Evolutionary conservation across 1,140 invertebrate genomes (phyloP).

Genomic region (Drosophila lacteicornis): DNA sequence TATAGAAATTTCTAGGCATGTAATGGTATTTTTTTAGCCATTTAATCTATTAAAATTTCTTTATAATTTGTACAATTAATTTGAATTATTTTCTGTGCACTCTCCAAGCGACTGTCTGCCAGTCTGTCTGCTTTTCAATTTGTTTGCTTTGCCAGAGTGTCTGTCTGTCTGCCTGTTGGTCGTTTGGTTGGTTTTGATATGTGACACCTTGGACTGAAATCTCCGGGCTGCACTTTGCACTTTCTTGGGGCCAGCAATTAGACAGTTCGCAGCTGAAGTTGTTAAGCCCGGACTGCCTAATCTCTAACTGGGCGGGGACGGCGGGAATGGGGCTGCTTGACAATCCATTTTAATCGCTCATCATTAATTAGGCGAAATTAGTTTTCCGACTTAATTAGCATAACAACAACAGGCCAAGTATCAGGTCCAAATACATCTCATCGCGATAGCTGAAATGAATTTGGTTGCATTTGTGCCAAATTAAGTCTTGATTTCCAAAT

Average conservation of each 20-base stretch:
- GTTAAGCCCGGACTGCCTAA: slow-evolving; percentile 12
- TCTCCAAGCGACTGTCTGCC: slow-evolving; percentile 22
- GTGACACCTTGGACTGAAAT: slow-evolving; percentile 38
- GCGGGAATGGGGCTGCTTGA: slow-evolving; percentile 18
- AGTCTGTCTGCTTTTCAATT: slow-evolving; percentile 33
- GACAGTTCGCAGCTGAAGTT: slow-evolving; percentile 17
- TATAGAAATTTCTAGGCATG: not conserved
- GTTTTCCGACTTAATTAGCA: slow-evolving; percentile 65
- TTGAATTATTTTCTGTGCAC: slow-evolving; percentile 6
- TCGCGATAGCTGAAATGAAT: slow-evolving; percentile 66
- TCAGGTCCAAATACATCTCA: slow-evolving; percentile 25
- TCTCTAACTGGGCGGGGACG: slow-evolving; percentile 29
- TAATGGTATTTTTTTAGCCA: no score
- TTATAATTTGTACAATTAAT: not conserved
- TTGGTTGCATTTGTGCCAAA: slow-evolving; percentile 32
- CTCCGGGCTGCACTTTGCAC: slow-evolving; percentile 23
- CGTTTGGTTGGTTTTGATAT: slow-evolving; percentile 29
- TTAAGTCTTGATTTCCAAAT: slow-evolving; percentile 39
- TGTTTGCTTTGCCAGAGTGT: slow-evolving; percentile 16
- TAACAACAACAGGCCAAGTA: slow-evolving; percentile 30
- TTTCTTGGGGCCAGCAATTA: slow-evolving; percentile 36
- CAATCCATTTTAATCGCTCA: slow-evolving; percentile 65
- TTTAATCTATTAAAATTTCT: not conserved
- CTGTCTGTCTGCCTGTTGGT: slow-evolving; percentile 16
- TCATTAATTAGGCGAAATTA: slow-evolving; percentile 71